Percentiles rank a stretch among this genome's conserved stretches.
phyloP scores from a whole-genome alignment of 2,113 vertebrate genomes.

The Gadus chalcogrammus region DNA sequence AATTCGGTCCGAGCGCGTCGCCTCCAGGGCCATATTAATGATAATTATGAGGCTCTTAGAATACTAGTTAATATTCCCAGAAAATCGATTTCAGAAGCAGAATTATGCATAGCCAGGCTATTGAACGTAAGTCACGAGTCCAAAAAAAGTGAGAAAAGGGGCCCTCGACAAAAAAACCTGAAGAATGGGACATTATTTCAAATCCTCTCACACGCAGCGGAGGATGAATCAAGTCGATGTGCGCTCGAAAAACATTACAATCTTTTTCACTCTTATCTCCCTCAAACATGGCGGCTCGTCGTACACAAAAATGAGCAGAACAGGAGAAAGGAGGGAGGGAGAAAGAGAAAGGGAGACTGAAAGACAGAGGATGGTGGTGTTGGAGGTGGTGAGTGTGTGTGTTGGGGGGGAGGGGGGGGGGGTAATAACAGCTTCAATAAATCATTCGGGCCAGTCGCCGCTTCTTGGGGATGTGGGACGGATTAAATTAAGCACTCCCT shows the following conservation, averaged over 20 bases:
- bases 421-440: constrained; percentile 78
- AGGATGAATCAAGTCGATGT: constrained; percentile 55
- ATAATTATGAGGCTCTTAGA: constrained; percentile 57
- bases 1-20: constrained; percentile 51
- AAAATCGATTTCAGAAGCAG: constrained; percentile 40
- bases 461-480: constrained; percentile 79
- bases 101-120: not conserved
- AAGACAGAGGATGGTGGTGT: not conserved
- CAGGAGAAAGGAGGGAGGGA: constrained; percentile 42
- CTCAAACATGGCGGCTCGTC: constrained; percentile 58
- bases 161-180: not conserved
- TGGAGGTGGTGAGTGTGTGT: constrained; percentile 1
- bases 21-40: constrained; percentile 59
- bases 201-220: constrained; percentile 32
- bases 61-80: constrained; percentile 45
- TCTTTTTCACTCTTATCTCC: constrained; percentile 61
- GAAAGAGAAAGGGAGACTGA: not conserved
- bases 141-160: not conserved
- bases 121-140: not conserved
- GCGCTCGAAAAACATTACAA: constrained; percentile 44
- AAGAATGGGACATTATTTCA: constrained; percentile 42
- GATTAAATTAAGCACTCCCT: constrained; percentile 83
- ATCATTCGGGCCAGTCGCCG: constrained; percentile 73
- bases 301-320: constrained; percentile 27
- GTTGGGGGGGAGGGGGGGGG: not conserved